Evolutionary conservation across 2,888 invertebrate species (phyloP), one percentile per base, ranked within the genome.

Genomic region (Tetropium fuscum): DNA sequence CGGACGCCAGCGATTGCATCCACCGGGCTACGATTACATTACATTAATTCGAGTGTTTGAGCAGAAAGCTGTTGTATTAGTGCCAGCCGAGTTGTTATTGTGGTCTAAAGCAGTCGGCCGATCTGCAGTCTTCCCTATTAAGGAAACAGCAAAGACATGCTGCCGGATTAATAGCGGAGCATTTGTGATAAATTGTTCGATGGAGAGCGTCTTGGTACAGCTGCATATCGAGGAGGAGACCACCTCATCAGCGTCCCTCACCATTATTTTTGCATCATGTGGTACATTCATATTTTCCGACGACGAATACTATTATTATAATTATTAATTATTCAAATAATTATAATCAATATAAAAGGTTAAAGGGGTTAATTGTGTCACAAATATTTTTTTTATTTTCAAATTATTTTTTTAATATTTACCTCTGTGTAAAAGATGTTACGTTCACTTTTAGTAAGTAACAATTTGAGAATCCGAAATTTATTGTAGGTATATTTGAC

Each of bases 41-140:
- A 53, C 51, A 53, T 54, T 54, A 54, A 32, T 54, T 54, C 44
- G 34, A 54, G 54, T 54, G 54, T 54, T 54, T 36, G 7, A 36
- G 43, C 45, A 36, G 43, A 54, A 54, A 54, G 43, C 44, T 54
- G 54, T 25, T 8, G 44, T 54, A 44, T 54, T 45, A 54, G 54
- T 54, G 54, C 54, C 54, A 32, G 54, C 7, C 20, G 54, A 54
- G 44, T 45, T 54, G 54, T 54, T 54, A 44, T 54, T 54, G 44
- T 43, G 54, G 54, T 45, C 18, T 25, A 36, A 20, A 54, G 43
- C 44, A 32, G 54, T 25, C 16, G 20, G 8, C 36, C 22, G 54
- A 54, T 45, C n/a, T n/a, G n/a, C n/a, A n/a, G 54, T 11, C 19
- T 32, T 43, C 22, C 54, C 54, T 36, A 44, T 54, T 54, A 44